These are phyloP conservation scores for Chloroclystis v-ata DNA, from an alignment of 2,888 invertebrate species.

Conservation along the genomic window DNA sequence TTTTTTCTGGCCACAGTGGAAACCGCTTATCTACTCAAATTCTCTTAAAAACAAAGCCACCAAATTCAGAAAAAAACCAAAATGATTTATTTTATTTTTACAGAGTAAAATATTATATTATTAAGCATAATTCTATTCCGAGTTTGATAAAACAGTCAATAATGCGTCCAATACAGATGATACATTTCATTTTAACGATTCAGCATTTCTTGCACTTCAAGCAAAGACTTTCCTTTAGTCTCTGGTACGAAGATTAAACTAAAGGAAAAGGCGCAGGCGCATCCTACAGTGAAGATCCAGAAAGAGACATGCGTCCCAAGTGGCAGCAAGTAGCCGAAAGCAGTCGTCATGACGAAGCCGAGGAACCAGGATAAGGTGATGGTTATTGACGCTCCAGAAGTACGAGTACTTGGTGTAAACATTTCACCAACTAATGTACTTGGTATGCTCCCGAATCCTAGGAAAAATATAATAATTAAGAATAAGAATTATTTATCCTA, in stretches of 20 bases:
- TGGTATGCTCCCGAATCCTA: not conserved
- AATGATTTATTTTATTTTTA: no score
- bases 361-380: not conserved
- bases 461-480: not conserved
- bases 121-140: no score
- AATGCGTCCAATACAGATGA: no score
- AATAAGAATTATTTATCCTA: no score
- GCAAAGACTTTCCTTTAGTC: slow-evolving; percentile 84
- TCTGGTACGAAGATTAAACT: slow-evolving; percentile 54
- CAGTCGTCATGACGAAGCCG: slow-evolving; percentile 6
- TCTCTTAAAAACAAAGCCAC: no score
- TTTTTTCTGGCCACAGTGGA: no score
- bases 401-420: not conserved
- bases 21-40: no score
- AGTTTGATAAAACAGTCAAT: no score
- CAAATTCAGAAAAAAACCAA: no score
- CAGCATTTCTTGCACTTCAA: not conserved
- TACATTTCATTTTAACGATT: no score
- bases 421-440: not conserved
- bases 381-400: not conserved
- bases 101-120: no score
- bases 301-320: slow-evolving; percentile 17
- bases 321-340: slow-evolving; percentile 1
- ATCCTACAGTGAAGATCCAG: slow-evolving; percentile 12
- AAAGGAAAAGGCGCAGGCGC: slow-evolving; percentile 16